phyloP scores from a whole-genome alignment of 2,797 vertebrate genomes.

The Sylvia borin region DNA sequence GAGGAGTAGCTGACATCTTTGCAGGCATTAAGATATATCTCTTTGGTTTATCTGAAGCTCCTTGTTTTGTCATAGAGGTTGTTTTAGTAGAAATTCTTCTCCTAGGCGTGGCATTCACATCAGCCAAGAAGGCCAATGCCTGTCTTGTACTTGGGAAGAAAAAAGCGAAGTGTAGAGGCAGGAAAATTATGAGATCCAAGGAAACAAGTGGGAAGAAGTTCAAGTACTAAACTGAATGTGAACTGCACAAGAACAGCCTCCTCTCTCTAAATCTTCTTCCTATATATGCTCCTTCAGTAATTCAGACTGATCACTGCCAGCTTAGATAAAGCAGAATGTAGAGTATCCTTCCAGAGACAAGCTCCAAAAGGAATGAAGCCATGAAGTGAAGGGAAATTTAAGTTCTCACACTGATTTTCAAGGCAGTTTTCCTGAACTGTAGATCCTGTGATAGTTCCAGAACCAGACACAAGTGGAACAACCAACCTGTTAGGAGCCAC shows the following conservation, averaged over 20 bases:
- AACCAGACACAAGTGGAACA: neutral
- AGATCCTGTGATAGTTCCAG: neutral
- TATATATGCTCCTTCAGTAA: neutral
- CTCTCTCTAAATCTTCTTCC: neutral
- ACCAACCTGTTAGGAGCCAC: neutral
- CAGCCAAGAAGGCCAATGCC: neutral
- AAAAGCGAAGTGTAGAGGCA: neutral
- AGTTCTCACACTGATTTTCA: neutral
- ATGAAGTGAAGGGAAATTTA: neutral
- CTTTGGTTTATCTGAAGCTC: neutral
- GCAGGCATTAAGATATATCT: neutral
- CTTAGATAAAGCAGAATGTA: neutral
- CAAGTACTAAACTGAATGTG: neutral
- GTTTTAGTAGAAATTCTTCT: neutral
- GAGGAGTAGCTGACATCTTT: neutral
- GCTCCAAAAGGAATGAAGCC: neutral
- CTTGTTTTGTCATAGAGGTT: neutral
- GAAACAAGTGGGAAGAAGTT: neutral
- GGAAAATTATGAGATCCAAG: neutral
- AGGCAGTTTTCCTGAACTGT: neutral
- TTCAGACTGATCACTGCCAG: neutral
- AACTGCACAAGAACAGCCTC: neutral
- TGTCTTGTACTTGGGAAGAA: neutral
- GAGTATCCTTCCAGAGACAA: neutral
- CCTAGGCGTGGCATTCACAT: neutral